Evolutionary conservation across 2,888 invertebrate species (phyloP).

Genomic region (Drosophila silvestris): DNA sequence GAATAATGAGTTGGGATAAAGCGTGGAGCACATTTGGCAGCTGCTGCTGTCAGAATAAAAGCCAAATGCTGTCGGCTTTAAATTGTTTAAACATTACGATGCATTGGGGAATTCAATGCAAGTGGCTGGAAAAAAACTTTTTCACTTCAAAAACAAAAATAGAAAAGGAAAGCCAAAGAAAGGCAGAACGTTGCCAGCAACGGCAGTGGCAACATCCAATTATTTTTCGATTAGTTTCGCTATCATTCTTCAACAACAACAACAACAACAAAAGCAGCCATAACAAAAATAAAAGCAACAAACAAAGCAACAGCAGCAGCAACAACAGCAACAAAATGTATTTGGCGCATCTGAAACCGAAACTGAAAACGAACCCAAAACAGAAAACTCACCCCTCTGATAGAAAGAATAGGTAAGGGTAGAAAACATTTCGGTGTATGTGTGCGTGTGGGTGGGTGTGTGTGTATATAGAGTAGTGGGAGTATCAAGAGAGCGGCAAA

Average conservation of each 20-base stretch:
- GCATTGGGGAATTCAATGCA: constrained; percentile 82
- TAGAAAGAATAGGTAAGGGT: constrained; percentile 42
- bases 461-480: constrained; percentile 54
- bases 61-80: constrained; percentile 69
- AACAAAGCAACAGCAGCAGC: constrained; percentile 11
- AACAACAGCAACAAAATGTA: constrained; percentile 46
- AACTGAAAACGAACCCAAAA: constrained; percentile 60
- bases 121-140: constrained; percentile 67
- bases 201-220: constrained; percentile 79
- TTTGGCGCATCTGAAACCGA: constrained; percentile 75
- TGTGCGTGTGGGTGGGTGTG: constrained; percentile 27
- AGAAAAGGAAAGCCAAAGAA: constrained; percentile 53
- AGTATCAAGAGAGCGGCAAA: constrained; percentile 74
- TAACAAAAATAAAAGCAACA: constrained; percentile 13
- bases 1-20: neutral
- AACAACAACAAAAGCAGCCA: constrained; percentile 30
- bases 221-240: constrained; percentile 85
- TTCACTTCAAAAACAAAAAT: constrained; percentile 46
- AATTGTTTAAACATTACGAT: constrained; percentile 83
- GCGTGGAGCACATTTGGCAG: constrained; percentile 48
- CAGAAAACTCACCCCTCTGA: constrained; percentile 56
- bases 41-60: constrained; percentile 72
- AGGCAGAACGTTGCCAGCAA: constrained; percentile 41
- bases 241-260: constrained; percentile 82
- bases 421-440: constrained; percentile 34